phyloP scores from a whole-genome alignment of 2,797 vertebrate genomes.

The Propithecus perrieri region DNA sequence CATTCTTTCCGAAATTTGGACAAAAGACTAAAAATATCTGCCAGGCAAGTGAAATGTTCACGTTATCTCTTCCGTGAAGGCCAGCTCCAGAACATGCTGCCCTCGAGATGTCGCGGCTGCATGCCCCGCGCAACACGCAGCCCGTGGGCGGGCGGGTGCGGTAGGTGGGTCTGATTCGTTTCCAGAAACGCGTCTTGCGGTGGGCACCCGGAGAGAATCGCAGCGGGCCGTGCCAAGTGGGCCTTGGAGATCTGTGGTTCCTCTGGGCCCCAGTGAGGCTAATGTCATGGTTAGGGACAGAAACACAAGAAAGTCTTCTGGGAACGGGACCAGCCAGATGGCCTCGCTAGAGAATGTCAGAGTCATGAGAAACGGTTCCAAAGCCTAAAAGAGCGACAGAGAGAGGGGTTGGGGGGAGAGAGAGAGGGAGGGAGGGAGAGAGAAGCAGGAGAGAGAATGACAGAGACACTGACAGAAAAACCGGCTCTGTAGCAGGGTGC shows the following conservation, averaged over 20 bases:
- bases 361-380: neutral
- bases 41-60: neutral
- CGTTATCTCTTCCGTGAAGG: neutral
- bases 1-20: constrained; percentile 30
- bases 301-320: neutral
- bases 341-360: neutral
- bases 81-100: fast-evolving
- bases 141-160: fast-evolving
- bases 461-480: neutral
- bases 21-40: neutral
- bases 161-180: neutral
- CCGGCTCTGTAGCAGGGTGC: no score
- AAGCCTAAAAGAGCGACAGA: neutral
- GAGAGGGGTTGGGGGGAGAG: no score
- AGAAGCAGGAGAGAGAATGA: neutral
- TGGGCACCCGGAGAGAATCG: neutral
- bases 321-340: neutral
- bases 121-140: fast-evolving
- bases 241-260: neutral
- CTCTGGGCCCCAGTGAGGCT: neutral
- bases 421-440: neutral
- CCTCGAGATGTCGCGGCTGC: neutral
- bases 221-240: neutral
- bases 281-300: neutral
- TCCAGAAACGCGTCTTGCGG: neutral